phyloP scores from a whole-genome alignment of 2,888 invertebrate genomes.

The Lutraria lutraria region DNA sequence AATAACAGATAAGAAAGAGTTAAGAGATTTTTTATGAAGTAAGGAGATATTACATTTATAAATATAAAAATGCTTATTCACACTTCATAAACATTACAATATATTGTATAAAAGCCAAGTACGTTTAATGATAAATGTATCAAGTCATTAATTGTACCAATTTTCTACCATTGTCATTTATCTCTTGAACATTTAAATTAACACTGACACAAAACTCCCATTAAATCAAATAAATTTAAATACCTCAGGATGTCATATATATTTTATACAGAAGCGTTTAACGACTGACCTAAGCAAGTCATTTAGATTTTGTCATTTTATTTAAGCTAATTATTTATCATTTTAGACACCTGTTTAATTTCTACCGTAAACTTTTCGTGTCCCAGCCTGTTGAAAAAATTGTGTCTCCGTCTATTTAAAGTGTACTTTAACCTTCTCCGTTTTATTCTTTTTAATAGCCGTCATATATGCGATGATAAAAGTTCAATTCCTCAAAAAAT shows the following conservation, averaged over 20 bases:
- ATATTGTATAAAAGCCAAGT: background rate
- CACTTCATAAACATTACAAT: constrained; percentile 12
- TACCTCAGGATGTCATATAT: constrained; percentile 54
- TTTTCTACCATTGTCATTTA: constrained; percentile 39
- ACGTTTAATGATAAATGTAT: constrained; percentile 4
- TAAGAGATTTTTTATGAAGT: background rate
- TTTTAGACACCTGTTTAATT: constrained; percentile 34
- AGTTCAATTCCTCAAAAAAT: too few species aligned
- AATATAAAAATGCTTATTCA: constrained; percentile 19
- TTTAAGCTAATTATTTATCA: constrained; percentile 34
- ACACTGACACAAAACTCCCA: constrained; percentile 48
- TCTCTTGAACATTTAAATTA: constrained; percentile 53
- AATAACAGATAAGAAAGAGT: background rate
- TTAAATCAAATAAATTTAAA: constrained; percentile 65
- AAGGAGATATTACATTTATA: background rate
- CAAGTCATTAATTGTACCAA: constrained; percentile 14
- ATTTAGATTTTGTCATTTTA: constrained; percentile 39
- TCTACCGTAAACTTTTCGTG: constrained; percentile 14
- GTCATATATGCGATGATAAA: too few species aligned
- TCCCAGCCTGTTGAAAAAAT: background rate
- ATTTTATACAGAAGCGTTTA: constrained; percentile 48
- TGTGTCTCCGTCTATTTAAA: too few species aligned
- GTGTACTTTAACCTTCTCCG: too few species aligned
- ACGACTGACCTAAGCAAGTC: constrained; percentile 50
- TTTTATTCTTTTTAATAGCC: too few species aligned